phyloP scores from a whole-genome alignment of 2,888 invertebrate genomes.

The Zygogramma bicolorata region DNA sequence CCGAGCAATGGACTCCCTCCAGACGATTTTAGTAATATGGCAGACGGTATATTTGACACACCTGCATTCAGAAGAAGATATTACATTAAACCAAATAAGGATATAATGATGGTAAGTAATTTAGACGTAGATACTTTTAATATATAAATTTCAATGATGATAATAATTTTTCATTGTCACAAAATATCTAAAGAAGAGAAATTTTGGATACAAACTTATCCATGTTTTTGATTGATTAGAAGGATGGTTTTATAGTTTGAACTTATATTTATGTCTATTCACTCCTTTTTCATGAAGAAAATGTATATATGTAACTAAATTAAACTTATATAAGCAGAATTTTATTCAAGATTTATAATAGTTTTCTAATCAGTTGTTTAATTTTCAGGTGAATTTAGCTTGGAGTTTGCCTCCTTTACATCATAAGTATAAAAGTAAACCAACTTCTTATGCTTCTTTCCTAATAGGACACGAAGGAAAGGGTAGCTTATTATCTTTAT shows the following conservation, averaged over 20 bases:
- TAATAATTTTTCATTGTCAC: too few species aligned
- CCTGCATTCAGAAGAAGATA: slow-evolving; percentile 76
- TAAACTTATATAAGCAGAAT: too few species aligned
- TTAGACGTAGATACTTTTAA: too few species aligned
- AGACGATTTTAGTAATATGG: slow-evolving; percentile 72
- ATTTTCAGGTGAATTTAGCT: slow-evolving; percentile 70
- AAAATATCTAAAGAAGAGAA: too few species aligned
- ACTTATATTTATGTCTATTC: too few species aligned
- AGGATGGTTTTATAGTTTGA: too few species aligned
- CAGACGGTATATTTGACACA: slow-evolving; percentile 71
- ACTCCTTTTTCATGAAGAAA: too few species aligned
- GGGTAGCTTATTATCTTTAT: slow-evolving; percentile 83
- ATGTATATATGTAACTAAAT: too few species aligned
- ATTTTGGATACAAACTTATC: too few species aligned
- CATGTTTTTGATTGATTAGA: too few species aligned
- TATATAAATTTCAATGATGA: too few species aligned
- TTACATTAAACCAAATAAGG: slow-evolving; percentile 81
- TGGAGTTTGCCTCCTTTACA: slow-evolving; percentile 75
- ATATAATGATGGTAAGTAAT: slow-evolving; percentile 78
- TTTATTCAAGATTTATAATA: slow-evolving; percentile 12
- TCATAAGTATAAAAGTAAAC: slow-evolving; percentile 80
- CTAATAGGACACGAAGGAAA: slow-evolving; percentile 90
- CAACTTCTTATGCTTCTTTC: slow-evolving; percentile 81
- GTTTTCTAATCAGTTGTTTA: slow-evolving; percentile 7
- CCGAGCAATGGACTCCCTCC: slow-evolving; percentile 75